Percentiles rank a stretch among this genome's conserved stretches.
Evolutionary conservation across 2,888 invertebrate species (phyloP).

Genomic region (Megalurothrips usitatus): DNA sequence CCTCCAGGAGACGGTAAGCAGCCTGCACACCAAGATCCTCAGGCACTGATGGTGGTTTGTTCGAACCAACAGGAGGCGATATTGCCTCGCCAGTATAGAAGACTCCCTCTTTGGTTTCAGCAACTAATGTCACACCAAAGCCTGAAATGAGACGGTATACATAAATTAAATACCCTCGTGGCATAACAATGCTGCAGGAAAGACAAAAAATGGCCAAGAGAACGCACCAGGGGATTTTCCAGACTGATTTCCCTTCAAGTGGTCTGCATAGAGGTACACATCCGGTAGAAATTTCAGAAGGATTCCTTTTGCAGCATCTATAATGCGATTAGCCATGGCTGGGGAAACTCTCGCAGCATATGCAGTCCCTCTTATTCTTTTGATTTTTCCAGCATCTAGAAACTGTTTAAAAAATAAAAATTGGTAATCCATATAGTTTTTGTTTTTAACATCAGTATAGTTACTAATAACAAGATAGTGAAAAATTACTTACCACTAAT

Average conservation of each 20-base stretch:
- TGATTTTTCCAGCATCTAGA: conserved; percentile 83
- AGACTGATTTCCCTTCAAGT: conserved; percentile 77
- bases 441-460: neutral
- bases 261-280: conserved; percentile 92
- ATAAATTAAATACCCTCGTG: conserved; percentile 1
- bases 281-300: conserved; percentile 89
- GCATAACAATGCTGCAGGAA: conserved; percentile 15
- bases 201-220: conserved; percentile 20
- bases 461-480: neutral
- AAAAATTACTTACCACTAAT: conserved; percentile 52
- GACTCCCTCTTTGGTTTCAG: conserved; percentile 85
- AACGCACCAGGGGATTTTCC: conserved; percentile 72
- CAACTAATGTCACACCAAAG: conserved; percentile 83
- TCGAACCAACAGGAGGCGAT: conserved; percentile 41
- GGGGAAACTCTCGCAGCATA: conserved; percentile 90
- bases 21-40: conserved; percentile 87
- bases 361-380: conserved; percentile 86
- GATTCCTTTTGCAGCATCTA: conserved; percentile 87
- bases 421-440: neutral
- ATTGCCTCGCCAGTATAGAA: conserved; percentile 51
- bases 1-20: conserved; percentile 77
- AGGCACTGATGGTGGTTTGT: conserved; percentile 54
- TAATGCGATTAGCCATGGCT: conserved; percentile 85
- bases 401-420: conserved; percentile 47
- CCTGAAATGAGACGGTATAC: conserved; percentile 49